phyloP scores from a whole-genome alignment of 1,140 invertebrate species.

The Calliphora vicina region DNA sequence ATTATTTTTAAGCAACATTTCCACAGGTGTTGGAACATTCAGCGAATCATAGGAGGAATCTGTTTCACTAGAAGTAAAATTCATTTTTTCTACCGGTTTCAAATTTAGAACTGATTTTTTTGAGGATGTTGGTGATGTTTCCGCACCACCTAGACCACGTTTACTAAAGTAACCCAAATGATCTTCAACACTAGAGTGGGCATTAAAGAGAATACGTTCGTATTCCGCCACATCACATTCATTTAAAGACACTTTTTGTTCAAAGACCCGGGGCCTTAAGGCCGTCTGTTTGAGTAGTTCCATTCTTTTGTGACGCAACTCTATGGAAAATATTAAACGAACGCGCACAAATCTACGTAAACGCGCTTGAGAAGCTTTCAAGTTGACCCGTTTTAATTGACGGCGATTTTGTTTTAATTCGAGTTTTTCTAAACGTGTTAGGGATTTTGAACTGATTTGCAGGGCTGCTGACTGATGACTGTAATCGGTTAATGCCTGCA shows the following conservation, averaged over 20 bases:
- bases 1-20: slow-evolving; percentile 5
- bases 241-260: slow-evolving; percentile 51
- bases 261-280: slow-evolving; percentile 52
- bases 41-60: slow-evolving; percentile 2
- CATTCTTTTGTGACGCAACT: slow-evolving; percentile 58
- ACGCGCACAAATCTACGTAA: slow-evolving; percentile 52
- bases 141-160: slow-evolving; percentile 17
- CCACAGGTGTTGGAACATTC: slow-evolving; percentile 21
- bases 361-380: slow-evolving; percentile 42
- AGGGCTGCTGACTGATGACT: slow-evolving; percentile 26
- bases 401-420: slow-evolving; percentile 55
- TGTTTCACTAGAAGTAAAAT: slow-evolving; percentile 8
- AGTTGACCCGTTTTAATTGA: slow-evolving; percentile 45
- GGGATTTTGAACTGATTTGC: slow-evolving; percentile 36
- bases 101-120: neutral
- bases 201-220: slow-evolving; percentile 52
- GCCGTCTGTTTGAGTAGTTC: slow-evolving; percentile 54
- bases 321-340: slow-evolving; percentile 58
- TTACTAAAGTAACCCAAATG: slow-evolving; percentile 56
- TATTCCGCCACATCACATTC: slow-evolving; percentile 55
- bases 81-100: slow-evolving; percentile 3
- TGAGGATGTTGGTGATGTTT: neutral
- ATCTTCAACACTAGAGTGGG: slow-evolving; percentile 52
- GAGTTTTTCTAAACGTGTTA: slow-evolving; percentile 51
- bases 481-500: slow-evolving; percentile 47